Conservation (phyloP, 2,797 vertebrate genomes). For the Anisognathus igniventris region DNA sequence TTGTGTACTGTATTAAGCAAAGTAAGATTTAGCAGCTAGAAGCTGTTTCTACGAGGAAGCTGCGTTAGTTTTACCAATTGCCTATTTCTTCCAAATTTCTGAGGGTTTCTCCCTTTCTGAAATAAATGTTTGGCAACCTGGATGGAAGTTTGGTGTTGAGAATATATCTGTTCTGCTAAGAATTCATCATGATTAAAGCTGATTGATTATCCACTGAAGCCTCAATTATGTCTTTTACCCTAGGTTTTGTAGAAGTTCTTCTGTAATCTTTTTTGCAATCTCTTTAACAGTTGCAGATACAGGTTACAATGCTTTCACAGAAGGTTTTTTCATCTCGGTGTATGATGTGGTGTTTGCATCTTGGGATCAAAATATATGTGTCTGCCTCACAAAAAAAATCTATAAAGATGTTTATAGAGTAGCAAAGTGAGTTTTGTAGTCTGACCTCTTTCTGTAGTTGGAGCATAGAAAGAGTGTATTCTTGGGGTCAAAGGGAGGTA, state of each 20-base stretch:
- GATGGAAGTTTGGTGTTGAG: background rate
- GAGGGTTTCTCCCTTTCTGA: background rate
- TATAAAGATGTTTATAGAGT: background rate
- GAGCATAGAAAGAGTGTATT: background rate
- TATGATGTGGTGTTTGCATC: background rate
- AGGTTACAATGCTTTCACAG: background rate
- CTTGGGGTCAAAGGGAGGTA: fast-evolving
- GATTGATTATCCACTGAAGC: background rate
- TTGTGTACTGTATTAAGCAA: background rate
- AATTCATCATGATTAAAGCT: background rate
- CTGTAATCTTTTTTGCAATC: background rate
- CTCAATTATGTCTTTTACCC: background rate
- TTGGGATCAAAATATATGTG: background rate
- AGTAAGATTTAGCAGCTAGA: background rate
- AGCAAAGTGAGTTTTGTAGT: background rate
- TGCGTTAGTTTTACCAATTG: background rate
- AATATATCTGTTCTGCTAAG: background rate
- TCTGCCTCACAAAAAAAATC: background rate
- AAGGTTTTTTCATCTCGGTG: background rate
- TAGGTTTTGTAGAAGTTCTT: background rate
- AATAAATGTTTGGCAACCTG: background rate
- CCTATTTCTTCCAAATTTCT: background rate
- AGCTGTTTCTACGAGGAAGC: background rate
- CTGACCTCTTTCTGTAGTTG: background rate
- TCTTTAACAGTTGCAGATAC: background rate